Conservation (phyloP, 2,888 invertebrate genomes). For the Diogma glabrata region DNA sequence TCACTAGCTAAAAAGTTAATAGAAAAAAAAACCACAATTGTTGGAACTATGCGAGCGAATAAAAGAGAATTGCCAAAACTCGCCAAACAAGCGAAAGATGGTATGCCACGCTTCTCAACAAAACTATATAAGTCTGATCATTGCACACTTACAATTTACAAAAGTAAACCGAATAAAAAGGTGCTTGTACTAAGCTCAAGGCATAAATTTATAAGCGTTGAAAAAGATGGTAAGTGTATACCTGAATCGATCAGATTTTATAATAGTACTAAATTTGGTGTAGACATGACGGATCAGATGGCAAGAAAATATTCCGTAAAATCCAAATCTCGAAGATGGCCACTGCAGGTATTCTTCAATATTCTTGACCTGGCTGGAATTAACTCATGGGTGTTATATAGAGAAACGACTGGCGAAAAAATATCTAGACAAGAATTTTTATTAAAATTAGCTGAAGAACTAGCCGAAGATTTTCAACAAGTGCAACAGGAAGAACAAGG, state of each 20-base stretch:
- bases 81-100: conserved; percentile 11
- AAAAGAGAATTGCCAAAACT: conserved; percentile 17
- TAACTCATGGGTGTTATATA: conserved; percentile 20
- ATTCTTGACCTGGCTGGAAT: conserved; percentile 20
- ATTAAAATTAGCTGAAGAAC: too few relatives aligned
- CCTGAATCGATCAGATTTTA: conserved; percentile 20
- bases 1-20: conserved; percentile 17
- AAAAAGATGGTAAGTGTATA: conserved; percentile 13
- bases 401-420: conserved; percentile 18
- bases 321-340: conserved; percentile 18
- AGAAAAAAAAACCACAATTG: conserved; percentile 21
- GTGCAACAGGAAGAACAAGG: too few relatives aligned
- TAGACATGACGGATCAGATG: conserved; percentile 19
- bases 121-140: background rate
- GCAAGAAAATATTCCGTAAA: conserved; percentile 18
- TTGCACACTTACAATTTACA: background rate
- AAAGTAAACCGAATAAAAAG: background rate
- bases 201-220: background rate
- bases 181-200: background rate
- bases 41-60: conserved; percentile 21
- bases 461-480: too few relatives aligned
- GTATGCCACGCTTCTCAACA: conserved; percentile 1
- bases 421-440: conserved; percentile 18
- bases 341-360: conserved; percentile 19
- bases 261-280: conserved; percentile 19